A percentile compares a stretch with the other conserved stretches of the same genome.
These are phyloP conservation scores for Fregata magnificens DNA, from an alignment of 2,113 vertebrate genomes.

Conservation along the genomic window DNA sequence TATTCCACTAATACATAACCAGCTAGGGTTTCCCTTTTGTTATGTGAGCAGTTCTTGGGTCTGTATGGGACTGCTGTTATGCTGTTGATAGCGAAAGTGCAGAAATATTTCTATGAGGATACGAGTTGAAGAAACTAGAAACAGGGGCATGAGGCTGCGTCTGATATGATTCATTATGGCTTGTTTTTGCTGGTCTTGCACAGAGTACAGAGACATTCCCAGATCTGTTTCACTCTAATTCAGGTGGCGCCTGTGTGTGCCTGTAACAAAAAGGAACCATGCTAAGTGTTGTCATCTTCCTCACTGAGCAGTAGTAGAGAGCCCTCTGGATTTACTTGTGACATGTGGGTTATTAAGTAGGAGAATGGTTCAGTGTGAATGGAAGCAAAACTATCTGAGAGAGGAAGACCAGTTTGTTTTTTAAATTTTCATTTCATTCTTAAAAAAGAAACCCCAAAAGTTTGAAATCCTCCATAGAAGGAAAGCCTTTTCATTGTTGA, in stretches of 20 bases:
- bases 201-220: neutral
- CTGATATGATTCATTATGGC: neutral
- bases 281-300: neutral
- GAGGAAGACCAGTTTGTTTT: neutral
- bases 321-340: neutral
- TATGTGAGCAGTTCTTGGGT: neutral
- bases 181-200: neutral
- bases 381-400: neutral
- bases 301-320: neutral
- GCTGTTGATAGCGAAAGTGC: neutral
- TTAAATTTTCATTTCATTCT: neutral
- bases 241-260: neutral
- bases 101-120: neutral
- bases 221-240: neutral
- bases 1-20: neutral
- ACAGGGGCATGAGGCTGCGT: neutral
- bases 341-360: neutral
- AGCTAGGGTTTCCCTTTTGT: neutral
- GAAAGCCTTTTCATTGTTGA: neutral
- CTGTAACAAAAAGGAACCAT: neutral
- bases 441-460: neutral
- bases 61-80: neutral
- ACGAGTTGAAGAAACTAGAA: neutral
- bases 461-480: neutral
- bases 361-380: neutral